A percentile compares a stretch with the other conserved stretches of the same genome.
phyloP scores from a whole-genome alignment of 2,113 vertebrate species.

The Polypterus bichir region DNA sequence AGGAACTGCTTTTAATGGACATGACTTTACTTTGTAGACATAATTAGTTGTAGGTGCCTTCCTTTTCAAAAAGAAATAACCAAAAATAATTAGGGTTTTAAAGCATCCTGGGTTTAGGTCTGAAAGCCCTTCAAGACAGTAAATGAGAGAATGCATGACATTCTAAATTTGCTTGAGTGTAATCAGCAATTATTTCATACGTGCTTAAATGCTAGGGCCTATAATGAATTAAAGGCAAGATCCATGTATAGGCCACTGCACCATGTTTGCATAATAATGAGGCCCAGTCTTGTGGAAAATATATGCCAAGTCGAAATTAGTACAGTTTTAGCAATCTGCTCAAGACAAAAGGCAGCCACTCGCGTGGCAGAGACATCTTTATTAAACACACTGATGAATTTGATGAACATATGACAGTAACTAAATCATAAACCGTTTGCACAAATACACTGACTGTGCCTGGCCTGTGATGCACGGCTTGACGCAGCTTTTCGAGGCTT shows the following conservation, averaged over 20 bases:
- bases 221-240: conserved; percentile 32
- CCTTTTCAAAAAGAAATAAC: no score
- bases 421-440: conserved; percentile 40
- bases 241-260: conserved; percentile 44
- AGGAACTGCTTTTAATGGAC: no score
- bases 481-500: conserved; percentile 41
- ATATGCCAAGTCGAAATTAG: conserved; percentile 52
- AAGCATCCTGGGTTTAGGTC: no score
- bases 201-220: conserved; percentile 37
- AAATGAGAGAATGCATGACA: conserved; percentile 20
- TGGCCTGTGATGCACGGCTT: conserved; percentile 32
- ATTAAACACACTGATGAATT: conserved; percentile 56
- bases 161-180: conserved; percentile 30
- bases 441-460: conserved; percentile 35
- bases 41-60: no score
- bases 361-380: conserved; percentile 57
- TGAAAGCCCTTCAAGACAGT: no score
- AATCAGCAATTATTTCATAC: conserved; percentile 40
- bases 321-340: conserved; percentile 61
- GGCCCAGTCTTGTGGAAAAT: conserved; percentile 48
- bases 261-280: conserved; percentile 55
- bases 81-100: no score
- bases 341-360: conserved; percentile 45
- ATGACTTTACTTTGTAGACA: no score
- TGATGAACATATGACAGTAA: conserved; percentile 57